Evolutionary conservation across 2,113 vertebrate genomes (phyloP), one percentile per base, ranked within the genome.

Genomic region (Hippolais icterina): DNA sequence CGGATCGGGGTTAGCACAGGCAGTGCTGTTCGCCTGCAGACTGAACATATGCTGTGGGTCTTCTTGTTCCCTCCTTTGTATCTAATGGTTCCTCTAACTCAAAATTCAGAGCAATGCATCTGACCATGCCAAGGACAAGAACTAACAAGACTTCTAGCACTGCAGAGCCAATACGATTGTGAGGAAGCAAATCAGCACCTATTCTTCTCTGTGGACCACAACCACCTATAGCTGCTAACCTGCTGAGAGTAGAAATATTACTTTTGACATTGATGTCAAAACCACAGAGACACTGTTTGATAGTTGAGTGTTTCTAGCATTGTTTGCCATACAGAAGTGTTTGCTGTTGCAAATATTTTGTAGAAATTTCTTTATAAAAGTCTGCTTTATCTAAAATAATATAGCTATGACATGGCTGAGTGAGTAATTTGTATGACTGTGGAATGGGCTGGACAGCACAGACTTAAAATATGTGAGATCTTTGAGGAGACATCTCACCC

Each of bases 1-100:
- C 6, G 61, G 69, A 91, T 91, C 15, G 16, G 77, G 95, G 95
- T 81, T 96, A 97, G 94, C 81, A 97, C 93, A 91, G 81, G 84
- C 91, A 89, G 94, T 95, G 52, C 89, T 57, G 33, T 76, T 94
- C 0, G 25, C 65, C 81, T 89, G 87, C 83, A 95, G 83, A 95
- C 68, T 84, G 90, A 94, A 92, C 95, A 96, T 95, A 95, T 96
- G 93, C 65, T 78, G 53, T 87, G 49, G 69, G 86, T 93, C 88
- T 86, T 87, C 90, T 57, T 90, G 90, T 94, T 96, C 95, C 88
- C 87, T 88, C 76, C 86, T 57, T 39, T 44, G 37, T 69, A 72
- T 52, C 76, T 89, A 68, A 71, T 82, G 63, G 61, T 19, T 84
- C 76, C 91, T 74, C 72, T 83, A 49, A 41, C 28, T 70, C 5